phyloP scores from a whole-genome alignment of 2,797 vertebrate genomes.

The Rhabdophis nuchalis region DNA sequence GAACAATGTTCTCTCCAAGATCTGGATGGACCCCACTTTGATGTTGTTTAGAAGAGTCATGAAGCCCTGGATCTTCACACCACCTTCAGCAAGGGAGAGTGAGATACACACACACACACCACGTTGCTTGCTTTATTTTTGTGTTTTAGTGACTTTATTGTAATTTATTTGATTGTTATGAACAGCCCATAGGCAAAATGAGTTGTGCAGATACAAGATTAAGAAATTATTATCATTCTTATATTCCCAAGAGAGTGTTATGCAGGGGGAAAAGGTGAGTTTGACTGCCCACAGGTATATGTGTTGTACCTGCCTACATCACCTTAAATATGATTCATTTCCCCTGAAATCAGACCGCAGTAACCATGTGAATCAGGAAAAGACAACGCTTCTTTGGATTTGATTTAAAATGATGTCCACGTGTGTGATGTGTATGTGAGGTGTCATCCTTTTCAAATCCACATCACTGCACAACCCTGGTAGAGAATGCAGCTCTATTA shows the following conservation, averaged over 20 bases:
- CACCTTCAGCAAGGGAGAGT: neutral
- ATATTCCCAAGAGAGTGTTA: neutral
- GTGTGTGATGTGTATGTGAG: neutral
- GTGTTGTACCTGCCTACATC: neutral
- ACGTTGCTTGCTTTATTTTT: neutral
- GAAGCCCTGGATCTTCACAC: neutral
- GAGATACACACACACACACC: fast-evolving
- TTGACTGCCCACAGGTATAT: neutral
- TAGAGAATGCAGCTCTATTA: neutral
- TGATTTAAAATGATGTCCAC: neutral
- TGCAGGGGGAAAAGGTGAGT: neutral
- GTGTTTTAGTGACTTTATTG: neutral
- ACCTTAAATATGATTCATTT: neutral
- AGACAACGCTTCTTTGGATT: neutral
- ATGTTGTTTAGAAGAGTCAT: neutral
- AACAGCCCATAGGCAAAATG: fast-evolving
- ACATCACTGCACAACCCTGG: neutral
- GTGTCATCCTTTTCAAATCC: neutral
- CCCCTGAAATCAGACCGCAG: neutral
- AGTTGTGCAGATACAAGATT: neutral
- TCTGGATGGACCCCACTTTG: neutral
- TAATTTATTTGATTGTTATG: neutral
- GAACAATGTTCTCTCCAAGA: neutral
- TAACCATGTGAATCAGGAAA: neutral
- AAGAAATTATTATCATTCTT: neutral